Evolutionary conservation across 2,888 invertebrate species (phyloP).

Genomic region (Pristionchus japonicus): DNA sequence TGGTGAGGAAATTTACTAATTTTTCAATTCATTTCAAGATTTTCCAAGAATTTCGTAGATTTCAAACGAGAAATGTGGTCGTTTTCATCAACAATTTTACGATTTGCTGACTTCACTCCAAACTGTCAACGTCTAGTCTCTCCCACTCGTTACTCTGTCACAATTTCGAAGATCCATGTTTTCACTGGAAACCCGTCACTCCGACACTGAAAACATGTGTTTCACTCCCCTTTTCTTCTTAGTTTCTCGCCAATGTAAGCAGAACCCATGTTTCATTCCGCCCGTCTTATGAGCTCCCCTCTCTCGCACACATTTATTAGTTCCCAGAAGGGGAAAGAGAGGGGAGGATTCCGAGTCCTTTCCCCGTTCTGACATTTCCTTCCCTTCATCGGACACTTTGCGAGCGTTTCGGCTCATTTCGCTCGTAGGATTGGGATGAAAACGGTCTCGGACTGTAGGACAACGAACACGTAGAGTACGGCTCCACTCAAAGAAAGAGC

Average conservation of each 20-base stretch:
- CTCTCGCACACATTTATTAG: background rate
- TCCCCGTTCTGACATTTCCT: background rate
- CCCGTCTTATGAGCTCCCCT: background rate
- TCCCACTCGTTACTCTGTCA: too few species aligned
- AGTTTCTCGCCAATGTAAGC: background rate
- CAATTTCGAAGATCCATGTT: too few species aligned
- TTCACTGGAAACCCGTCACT: background rate
- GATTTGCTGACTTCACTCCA: background rate
- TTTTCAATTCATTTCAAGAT: too few species aligned
- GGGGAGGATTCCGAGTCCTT: background rate
- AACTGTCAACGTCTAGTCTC: too few species aligned
- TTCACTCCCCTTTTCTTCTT: background rate
- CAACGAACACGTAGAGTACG: too few species aligned
- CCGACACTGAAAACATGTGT: background rate
- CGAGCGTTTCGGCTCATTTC: background rate
- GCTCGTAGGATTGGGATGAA: background rate
- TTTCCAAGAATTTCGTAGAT: too few species aligned
- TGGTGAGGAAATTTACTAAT: conserved; percentile 50
- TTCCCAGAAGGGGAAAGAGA: background rate
- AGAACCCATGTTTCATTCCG: background rate
- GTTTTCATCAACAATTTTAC: background rate
- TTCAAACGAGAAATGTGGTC: background rate
- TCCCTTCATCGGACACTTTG: background rate
- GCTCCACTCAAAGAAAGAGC: too few species aligned
- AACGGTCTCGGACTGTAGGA: background rate